phyloP scores from a whole-genome alignment of 2,797 vertebrate species.

The Morus bassanus region DNA sequence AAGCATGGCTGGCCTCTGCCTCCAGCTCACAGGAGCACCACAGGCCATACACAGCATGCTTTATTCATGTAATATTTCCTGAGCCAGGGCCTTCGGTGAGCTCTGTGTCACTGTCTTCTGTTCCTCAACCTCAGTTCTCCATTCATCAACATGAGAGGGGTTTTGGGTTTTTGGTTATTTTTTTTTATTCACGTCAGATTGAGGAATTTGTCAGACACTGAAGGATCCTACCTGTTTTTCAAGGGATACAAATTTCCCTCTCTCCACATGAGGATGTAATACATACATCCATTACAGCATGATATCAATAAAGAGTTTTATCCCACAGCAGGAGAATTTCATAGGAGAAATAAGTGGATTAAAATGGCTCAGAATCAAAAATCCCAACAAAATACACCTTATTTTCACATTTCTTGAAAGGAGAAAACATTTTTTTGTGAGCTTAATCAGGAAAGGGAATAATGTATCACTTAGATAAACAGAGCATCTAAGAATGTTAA shows the following conservation, averaged over 20 bases:
- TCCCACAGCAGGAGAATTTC: background rate
- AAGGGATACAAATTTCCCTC: background rate
- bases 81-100: background rate
- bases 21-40: background rate
- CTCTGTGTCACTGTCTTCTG: background rate
- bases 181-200: background rate
- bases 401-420: background rate
- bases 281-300: background rate
- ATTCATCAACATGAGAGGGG: background rate
- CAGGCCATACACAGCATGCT: background rate
- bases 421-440: background rate
- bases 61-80: rapidly evolving
- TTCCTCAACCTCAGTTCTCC: background rate
- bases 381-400: background rate
- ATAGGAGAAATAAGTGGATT: background rate
- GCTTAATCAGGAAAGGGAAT: background rate
- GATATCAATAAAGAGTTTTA: background rate
- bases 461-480: background rate
- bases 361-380: background rate
- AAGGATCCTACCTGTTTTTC: background rate
- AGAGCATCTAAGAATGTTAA: background rate
- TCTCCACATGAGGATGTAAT: background rate
- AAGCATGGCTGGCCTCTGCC: background rate
- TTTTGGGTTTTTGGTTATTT: background rate
- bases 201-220: background rate